Evolutionary conservation across 2,888 invertebrate species (phyloP).

Genomic region (Mylabris sibirica): DNA sequence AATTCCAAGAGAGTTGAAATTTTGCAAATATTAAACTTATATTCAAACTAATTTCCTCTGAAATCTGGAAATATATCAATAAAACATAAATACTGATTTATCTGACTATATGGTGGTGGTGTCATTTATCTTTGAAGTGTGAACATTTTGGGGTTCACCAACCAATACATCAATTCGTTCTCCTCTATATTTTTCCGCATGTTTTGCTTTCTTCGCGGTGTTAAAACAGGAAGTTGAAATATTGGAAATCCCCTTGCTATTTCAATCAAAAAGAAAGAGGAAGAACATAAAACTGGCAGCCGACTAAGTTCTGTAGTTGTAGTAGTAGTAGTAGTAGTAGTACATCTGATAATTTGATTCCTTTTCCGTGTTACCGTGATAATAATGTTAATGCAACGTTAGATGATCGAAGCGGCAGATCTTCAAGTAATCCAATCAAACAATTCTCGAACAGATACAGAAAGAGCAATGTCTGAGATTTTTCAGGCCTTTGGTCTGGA

Average conservation of each 20-base stretch:
- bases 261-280: constrained; percentile 36
- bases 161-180: neutral
- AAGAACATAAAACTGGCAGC: constrained; percentile 35
- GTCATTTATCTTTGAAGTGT: constrained; percentile 13
- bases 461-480: constrained; percentile 49
- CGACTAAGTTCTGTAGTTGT: constrained; percentile 36
- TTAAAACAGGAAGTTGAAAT: constrained; percentile 20
- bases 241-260: constrained; percentile 36
- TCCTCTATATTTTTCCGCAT: neutral
- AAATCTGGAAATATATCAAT: constrained; percentile 6
- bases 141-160: constrained; percentile 4
- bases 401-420: constrained; percentile 52
- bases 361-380: constrained; percentile 51
- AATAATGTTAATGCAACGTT: constrained; percentile 54
- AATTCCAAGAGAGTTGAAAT: neutral
- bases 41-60: constrained; percentile 1
- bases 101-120: neutral
- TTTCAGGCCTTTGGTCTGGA: constrained; percentile 49
- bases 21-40: neutral
- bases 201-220: neutral
- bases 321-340: too few relatives aligned
- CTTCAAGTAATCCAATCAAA: constrained; percentile 52
- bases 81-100: neutral
- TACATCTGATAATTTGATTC: constrained; percentile 51
- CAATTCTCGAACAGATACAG: constrained; percentile 52